These are phyloP conservation scores for Microdon myrmicae DNA, from an alignment of 2,888 invertebrate species.

Conservation along the genomic window DNA sequence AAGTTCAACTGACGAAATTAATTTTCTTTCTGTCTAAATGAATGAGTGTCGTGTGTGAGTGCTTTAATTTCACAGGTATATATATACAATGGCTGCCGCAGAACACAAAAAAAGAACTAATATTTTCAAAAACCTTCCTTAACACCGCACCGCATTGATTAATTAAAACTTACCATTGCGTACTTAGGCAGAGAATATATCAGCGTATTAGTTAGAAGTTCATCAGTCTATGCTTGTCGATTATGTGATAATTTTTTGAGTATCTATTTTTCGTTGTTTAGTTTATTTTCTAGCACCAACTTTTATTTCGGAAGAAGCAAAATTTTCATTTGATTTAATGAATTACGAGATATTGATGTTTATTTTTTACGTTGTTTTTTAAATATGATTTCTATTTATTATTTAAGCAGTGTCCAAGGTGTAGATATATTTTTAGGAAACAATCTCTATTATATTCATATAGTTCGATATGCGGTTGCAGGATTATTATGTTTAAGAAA, in stretches of 20 bases:
- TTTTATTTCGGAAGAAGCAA: slow-evolving; percentile 29
- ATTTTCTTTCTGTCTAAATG: slow-evolving; percentile 2
- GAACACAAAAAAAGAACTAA: slow-evolving; percentile 16
- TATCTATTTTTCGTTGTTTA: slow-evolving; percentile 8
- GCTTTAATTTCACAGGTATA: slow-evolving; percentile 18
- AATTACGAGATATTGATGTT: slow-evolving; percentile 35
- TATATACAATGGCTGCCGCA: slow-evolving; percentile 49
- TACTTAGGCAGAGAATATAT: slow-evolving; percentile 41
- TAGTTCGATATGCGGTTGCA: no score
- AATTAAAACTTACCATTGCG: slow-evolving; percentile 20
- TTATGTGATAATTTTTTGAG: slow-evolving; percentile 16
- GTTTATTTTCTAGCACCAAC: slow-evolving; percentile 46
- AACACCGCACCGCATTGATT: slow-evolving; percentile 42
- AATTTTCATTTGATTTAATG: slow-evolving; percentile 28
- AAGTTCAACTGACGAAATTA: slow-evolving; percentile 30
- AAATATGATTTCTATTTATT: slow-evolving; percentile 1
- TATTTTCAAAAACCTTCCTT: slow-evolving; percentile 2
- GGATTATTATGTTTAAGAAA: no score
- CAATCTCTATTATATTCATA: no score
- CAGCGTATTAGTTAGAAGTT: slow-evolving; percentile 14
- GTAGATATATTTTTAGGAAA: no score
- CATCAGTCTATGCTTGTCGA: slow-evolving; percentile 30
- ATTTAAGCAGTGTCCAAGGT: no score
- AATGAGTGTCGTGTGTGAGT: slow-evolving; percentile 10
- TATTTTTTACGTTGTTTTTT: slow-evolving; percentile 15